Conservation (phyloP, 1,140 invertebrate species). For the Leptinotarsa texana region DNA sequence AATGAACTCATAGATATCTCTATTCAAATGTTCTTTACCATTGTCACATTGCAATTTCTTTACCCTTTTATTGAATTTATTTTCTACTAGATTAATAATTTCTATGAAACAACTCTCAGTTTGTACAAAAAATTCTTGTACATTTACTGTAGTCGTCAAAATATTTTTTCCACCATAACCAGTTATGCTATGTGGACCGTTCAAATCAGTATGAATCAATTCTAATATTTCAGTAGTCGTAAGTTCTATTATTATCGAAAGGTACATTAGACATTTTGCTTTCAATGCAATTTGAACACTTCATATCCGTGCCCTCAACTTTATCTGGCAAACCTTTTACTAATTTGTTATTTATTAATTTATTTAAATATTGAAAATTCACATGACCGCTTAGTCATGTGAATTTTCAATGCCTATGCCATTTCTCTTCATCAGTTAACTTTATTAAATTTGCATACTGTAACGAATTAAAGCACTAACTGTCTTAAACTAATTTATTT, state of each 20-base stretch:
- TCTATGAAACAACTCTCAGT: slow-evolving; percentile 41
- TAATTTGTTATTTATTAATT: no score
- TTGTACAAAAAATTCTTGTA: slow-evolving; percentile 48
- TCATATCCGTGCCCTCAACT: background rate
- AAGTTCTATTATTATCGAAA: slow-evolving; percentile 21
- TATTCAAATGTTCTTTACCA: slow-evolving; percentile 15
- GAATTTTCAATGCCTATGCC: no score
- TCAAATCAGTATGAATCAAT: slow-evolving; percentile 17
- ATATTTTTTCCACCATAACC: slow-evolving; percentile 45
- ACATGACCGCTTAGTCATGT: no score
- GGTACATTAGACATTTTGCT: slow-evolving; percentile 15
- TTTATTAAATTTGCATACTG: no score
- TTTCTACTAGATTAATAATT: slow-evolving; percentile 39
- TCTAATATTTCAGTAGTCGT: slow-evolving; percentile 9
- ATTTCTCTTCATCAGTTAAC: no score
- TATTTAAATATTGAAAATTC: no score
- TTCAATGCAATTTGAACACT: slow-evolving; percentile 14
- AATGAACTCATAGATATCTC: slow-evolving; percentile 36
- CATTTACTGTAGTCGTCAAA: slow-evolving; percentile 48
- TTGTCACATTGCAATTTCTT: no score
- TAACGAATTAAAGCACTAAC: no score
- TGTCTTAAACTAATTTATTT: no score
- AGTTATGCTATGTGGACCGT: background rate
- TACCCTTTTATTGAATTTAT: background rate
- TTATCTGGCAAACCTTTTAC: no score